Evolutionary conservation across 1,140 invertebrate species (phyloP), one percentile per base, ranked within the genome.

Genomic region (Camponotus vicinus): DNA sequence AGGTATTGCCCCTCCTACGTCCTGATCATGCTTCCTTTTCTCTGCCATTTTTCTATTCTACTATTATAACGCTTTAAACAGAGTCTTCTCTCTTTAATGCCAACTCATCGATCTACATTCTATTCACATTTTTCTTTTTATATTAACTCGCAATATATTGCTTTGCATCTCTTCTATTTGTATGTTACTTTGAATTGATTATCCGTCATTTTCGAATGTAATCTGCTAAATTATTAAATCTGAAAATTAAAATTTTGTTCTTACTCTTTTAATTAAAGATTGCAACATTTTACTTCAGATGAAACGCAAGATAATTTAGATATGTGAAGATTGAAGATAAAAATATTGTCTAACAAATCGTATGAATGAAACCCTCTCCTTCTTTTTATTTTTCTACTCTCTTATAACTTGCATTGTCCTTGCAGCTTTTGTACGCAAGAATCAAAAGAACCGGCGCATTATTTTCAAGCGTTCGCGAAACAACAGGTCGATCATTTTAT

Each of bases 1-100:
- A 70, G 18, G 34, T 42, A 15, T 40, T 15, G 77, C 79, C n/a
- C 42, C 79, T 73, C 69, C 79, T 57, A 71, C 52, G 52, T 37
- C 13, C 27, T 27, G n/a, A n/a, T 11, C 21, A 34, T n/a, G 6
- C 27, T 75, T 76, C 57, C 34, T 76, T 27, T 63, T 52, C 52
- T 42, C 15, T 32, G 18, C 8, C 7, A 18, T 55, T 75, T 64
- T 59, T 71, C 34, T n/a, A 15, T 21, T 27, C 13, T 45, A 1
- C 21, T 77, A 21, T 84, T 27, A 40, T 15, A 15, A 64, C 15
- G 21, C n/a, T 76, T 73, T 27, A 45, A 34, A 13, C 32, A 1
- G n/a, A 3, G 13, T 42, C 11, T 21, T 42, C 21, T 67, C 9
- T 59, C 45, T 59, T 63, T 7, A 37, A 83, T 73, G 13, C 40